These are phyloP conservation scores for Motacilla tschutschensis DNA, from an alignment of 2,113 vertebrate species.

Conservation along the genomic window DNA sequence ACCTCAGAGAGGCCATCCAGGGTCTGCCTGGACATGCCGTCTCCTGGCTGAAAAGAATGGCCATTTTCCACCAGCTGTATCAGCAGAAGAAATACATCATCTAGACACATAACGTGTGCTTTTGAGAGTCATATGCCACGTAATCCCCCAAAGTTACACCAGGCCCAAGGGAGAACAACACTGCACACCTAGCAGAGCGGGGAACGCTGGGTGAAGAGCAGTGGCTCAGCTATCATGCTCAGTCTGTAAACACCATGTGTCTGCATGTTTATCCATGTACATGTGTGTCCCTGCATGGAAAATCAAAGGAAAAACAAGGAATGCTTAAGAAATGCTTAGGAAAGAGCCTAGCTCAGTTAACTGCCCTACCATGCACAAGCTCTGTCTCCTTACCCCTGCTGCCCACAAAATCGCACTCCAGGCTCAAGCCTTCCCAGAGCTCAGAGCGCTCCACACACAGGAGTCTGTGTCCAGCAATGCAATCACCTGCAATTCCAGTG, in stretches of 20 bases:
- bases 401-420: not conserved
- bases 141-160: not conserved
- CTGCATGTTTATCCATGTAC: not conserved
- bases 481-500: not conserved
- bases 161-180: not conserved
- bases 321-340: not conserved
- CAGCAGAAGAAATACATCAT: not conserved
- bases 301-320: not conserved
- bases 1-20: fast-evolving
- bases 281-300: not conserved
- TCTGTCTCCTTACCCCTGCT: not conserved
- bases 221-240: fast-evolving
- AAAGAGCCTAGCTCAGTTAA: not conserved
- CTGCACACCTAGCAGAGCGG: fast-evolving
- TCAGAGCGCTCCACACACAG: not conserved
- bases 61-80: not conserved
- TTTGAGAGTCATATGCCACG: not conserved
- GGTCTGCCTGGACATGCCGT: not conserved
- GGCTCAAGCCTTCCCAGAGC: not conserved
- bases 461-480: not conserved
- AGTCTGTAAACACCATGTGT: fast-evolving
- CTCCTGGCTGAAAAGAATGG: not conserved
- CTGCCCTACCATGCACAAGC: not conserved
- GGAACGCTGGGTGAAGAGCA: not conserved
- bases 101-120: fast-evolving